phyloP scores from a whole-genome alignment of 2,113 vertebrate genomes.

The Thalassoma bifasciatum region DNA sequence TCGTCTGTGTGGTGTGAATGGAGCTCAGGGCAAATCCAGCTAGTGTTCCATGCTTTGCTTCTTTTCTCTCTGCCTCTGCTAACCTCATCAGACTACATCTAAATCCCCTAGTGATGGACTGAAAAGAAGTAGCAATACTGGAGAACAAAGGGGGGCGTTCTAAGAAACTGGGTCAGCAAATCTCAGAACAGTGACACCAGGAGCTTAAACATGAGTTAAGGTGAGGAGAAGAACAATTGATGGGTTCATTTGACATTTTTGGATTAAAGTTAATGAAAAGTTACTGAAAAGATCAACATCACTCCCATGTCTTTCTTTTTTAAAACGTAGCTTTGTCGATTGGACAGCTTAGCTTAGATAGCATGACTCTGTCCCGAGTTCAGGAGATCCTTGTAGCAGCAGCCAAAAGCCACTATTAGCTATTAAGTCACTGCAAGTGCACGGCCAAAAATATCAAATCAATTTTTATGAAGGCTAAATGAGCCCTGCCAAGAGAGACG shows the following conservation, averaged over 20 bases:
- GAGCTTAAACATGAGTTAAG: background rate
- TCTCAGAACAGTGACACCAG: background rate
- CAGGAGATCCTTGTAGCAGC: background rate
- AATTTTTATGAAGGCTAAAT: too few species aligned
- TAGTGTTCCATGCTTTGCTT: conserved; percentile 23
- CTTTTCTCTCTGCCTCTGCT: conserved; percentile 38
- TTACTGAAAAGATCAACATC: too few species aligned
- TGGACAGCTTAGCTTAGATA: background rate
- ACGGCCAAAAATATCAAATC: too few species aligned
- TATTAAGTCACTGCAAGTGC: too few species aligned
- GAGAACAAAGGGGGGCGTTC: background rate
- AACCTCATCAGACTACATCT: conserved; percentile 22
- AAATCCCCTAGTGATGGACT: conserved; percentile 24
- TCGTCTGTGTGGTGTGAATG: conserved; percentile 31
- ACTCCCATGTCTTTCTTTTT: background rate
- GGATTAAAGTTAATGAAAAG: background rate
- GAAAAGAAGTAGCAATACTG: conserved; percentile 35
- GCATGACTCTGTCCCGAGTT: background rate
- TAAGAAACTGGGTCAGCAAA: conserved; percentile 3
- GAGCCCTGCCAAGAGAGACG: too few species aligned
- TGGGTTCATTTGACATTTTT: too few species aligned
- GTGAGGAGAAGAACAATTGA: background rate
- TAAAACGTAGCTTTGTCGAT: background rate
- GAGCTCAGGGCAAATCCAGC: conserved; percentile 54
- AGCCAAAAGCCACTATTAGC: background rate